Base-by-base conservation (phyloP, 2,113 vertebrate genomes). In the Sprattus sprattus region DNA sequence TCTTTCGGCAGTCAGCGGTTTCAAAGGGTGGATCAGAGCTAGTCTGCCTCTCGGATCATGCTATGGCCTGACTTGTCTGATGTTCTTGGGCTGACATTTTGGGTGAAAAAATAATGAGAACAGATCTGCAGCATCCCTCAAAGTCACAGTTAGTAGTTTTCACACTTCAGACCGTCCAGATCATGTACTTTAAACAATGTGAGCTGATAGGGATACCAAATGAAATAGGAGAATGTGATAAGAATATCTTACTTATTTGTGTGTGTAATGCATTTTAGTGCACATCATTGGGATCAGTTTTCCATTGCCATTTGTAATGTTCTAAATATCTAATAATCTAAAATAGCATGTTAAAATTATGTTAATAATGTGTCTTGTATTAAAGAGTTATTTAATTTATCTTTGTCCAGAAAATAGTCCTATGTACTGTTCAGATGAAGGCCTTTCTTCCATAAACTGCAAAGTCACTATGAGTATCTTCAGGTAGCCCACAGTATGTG, bases 21-120 rank as follows among this genome's bases (percentile, higher is more conserved):
- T 75, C 54, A 82, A 86, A 87, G 85, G 75, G 78, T 83, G 39
- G 39, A 67, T 87, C 84, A 67, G 80, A 78, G 64, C 82, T 80
- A 64, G 25, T 78, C 28, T 78, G 71, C 71, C 71, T 78, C 71
- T 78, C 71, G 44, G 71, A 78, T 78, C 71, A 78, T 78, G 15
- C 15, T 32, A 75, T 32, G 71, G 71, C 32, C 71, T 16, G 32
- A 78, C 71, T 78, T 78, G 71, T 78, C 71, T 78, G 71, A 78
- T 78, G 71, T 39, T 78, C 28, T 10, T 32, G 28, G 3, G 71
- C 71, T 78, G 71, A 28, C 71, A 78, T 78, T 78, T 78, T 39
- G 71, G 71, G 32, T 78, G 71, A 15, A 78, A 39, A 78, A 44
- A 78, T 78, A 78, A 78, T 78, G 71, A 78, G 71, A 39, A 78